A percentile compares a stretch with the other conserved stretches of the same genome.
Conservation (phyloP, 2,113 vertebrate genomes). For the Calcarius ornatus region DNA sequence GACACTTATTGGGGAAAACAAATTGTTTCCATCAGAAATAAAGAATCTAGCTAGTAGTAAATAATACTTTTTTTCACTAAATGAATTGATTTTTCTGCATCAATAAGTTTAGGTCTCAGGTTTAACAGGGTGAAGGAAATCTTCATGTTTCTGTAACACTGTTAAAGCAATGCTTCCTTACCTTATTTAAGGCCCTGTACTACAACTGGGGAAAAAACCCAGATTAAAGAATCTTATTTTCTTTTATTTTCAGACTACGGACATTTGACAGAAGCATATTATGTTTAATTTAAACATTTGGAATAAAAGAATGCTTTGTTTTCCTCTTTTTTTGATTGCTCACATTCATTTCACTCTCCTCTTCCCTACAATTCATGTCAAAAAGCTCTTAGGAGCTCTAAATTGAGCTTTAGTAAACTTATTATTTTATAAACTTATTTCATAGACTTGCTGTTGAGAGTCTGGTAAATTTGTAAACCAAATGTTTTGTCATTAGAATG, state of each 20-base stretch:
- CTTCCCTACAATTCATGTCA: background rate
- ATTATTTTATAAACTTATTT: background rate
- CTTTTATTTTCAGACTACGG: background rate
- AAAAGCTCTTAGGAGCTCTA: background rate
- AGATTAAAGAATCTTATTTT: background rate
- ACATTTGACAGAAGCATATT: background rate
- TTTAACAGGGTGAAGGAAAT: background rate
- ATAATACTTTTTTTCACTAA: background rate
- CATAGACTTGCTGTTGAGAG: background rate
- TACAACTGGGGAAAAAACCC: background rate
- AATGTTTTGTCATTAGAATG: background rate
- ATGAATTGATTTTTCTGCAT: background rate
- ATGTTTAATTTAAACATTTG: background rate
- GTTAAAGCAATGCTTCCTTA: background rate
- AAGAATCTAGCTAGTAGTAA: background rate
- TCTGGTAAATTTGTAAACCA: background rate
- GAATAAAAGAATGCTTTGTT: background rate
- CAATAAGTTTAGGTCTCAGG: background rate
- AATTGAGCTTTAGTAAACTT: background rate
- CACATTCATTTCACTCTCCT: background rate
- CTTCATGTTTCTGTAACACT: background rate
- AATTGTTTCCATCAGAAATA: conserved; percentile 29
- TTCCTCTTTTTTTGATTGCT: background rate
- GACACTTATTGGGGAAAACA: conserved; percentile 12
- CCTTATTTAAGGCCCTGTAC: background rate